phyloP scores from a whole-genome alignment of 1,140 invertebrate species.

The Drosophila hydei region DNA sequence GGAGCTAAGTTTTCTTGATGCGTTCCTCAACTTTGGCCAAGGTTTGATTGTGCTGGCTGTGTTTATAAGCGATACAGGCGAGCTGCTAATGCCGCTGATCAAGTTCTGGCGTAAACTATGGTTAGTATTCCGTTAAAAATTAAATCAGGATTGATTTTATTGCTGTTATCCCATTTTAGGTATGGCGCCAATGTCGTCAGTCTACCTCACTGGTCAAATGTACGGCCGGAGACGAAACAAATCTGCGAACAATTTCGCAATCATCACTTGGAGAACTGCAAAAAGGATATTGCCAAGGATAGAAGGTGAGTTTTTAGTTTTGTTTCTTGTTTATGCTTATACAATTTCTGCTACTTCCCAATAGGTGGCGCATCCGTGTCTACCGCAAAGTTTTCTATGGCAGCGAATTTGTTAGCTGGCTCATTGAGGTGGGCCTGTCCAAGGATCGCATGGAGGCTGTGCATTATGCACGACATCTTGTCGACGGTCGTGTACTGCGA shows the following conservation, averaged over 20 bases:
- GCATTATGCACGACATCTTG: conserved; percentile 91
- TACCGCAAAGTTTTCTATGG: conserved; percentile 93
- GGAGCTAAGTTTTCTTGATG: conserved; percentile 95
- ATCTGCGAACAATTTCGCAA: conserved; percentile 95
- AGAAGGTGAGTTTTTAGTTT: conserved; percentile 81
- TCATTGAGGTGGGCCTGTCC: conserved; percentile 91
- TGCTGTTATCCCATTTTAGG: conserved; percentile 67
- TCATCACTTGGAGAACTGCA: conserved; percentile 93
- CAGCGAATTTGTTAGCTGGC: conserved; percentile 93
- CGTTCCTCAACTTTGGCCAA: conserved; percentile 94
- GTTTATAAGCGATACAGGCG: conserved; percentile 92
- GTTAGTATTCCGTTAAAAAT: conserved; percentile 49
- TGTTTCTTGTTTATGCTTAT: background rate
- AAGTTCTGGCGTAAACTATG: conserved; percentile 87
- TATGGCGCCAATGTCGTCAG: conserved; percentile 89
- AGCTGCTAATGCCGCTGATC: conserved; percentile 88
- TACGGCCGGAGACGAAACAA: conserved; percentile 90
- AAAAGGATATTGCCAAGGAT: conserved; percentile 90
- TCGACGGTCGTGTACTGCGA: conserved; percentile 92
- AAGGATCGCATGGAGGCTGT: conserved; percentile 90
- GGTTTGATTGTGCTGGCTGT: conserved; percentile 92
- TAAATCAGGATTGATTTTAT: background rate
- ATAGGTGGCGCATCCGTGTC: conserved; percentile 88
- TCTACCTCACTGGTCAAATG: conserved; percentile 89
- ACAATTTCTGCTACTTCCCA: conserved; percentile 6